Conservation (phyloP, 2,113 vertebrate genomes). For the Sula dactylatra region DNA sequence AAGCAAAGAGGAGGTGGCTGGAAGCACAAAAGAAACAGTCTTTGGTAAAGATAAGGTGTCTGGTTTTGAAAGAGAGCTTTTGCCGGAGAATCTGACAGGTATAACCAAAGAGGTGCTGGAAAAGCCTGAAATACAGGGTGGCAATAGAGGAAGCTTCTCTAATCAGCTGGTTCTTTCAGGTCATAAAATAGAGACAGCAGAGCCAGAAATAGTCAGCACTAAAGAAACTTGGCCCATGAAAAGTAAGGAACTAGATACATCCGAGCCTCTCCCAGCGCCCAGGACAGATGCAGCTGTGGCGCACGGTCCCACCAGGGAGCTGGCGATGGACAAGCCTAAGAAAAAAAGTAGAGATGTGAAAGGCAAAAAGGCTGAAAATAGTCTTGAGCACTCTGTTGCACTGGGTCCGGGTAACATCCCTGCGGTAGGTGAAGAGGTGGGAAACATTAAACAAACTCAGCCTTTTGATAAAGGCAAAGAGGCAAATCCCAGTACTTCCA, state of each 20-base stretch:
- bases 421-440: not conserved
- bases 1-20: not conserved
- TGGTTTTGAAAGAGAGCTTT: not conserved
- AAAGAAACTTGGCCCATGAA: rapidly evolving
- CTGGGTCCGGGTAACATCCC: not conserved
- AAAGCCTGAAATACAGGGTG: not conserved
- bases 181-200: not conserved
- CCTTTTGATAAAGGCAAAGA: not conserved
- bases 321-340: not conserved
- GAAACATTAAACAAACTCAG: not conserved
- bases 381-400: not conserved
- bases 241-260: not conserved
- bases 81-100: not conserved
- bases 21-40: not conserved
- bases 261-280: not conserved
- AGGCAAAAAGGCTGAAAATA: not conserved
- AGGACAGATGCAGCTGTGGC: not conserved
- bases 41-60: not conserved
- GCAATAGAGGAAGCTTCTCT: not conserved
- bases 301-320: not conserved
- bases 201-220: not conserved
- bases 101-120: not conserved
- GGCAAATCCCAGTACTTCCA: not conserved
- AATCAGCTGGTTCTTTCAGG: not conserved
- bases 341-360: not conserved